Base-by-base conservation (phyloP, 2,888 invertebrate genomes). In the Idaea biselata region DNA sequence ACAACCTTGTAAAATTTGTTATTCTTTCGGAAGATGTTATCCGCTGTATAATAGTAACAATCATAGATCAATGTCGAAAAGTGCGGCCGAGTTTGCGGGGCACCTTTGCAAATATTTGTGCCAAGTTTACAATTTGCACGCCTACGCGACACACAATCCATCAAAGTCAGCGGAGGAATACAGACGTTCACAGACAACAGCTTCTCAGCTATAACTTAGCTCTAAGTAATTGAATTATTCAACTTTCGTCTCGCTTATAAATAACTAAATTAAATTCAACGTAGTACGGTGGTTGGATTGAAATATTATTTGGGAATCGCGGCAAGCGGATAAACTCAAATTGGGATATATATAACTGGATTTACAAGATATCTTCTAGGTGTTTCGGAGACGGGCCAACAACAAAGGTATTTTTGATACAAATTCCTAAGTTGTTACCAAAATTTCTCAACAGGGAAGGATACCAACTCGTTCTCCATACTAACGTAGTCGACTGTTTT, bases 61-160 rank as follows among this genome's bases (percentile, higher is more conserved):
- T 66, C 62, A 71, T 79, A 74, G 74, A 79, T 76, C 81, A 84
- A 81, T 72, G 77, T 80, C 79, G 64, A 74, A 79, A 83, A 78
- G 78, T 77, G 69, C 69, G 66, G 66, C 44, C 64, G 61, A 67
- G 65, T 69, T 68, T 78, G 70, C 69, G 59, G 44, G 68, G 68
- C 71, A 73, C 73, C 71, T 76, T 74, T 73, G 78, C 77, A 83
- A 84, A 86, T 82, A 83, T 86, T 86, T 84, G 78, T 71, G 69
- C 71, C 66, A 80, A 84, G 81, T 84, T 84, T 79, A 84, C 81
- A 84, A 81, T 82, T 83, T 78, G 75, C 74, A 77, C 70, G 74
- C 74, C 74, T 67, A 63, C 70, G 71, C 72, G 76, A 74, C 75
- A 74, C 74, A 73, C 76, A 71, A 87, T 88, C 86, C 76, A 83